Percentiles rank a stretch among this genome's conserved stretches.
phyloP scores from a whole-genome alignment of 2,797 vertebrate species.

The Austrolebias charrua region DNA sequence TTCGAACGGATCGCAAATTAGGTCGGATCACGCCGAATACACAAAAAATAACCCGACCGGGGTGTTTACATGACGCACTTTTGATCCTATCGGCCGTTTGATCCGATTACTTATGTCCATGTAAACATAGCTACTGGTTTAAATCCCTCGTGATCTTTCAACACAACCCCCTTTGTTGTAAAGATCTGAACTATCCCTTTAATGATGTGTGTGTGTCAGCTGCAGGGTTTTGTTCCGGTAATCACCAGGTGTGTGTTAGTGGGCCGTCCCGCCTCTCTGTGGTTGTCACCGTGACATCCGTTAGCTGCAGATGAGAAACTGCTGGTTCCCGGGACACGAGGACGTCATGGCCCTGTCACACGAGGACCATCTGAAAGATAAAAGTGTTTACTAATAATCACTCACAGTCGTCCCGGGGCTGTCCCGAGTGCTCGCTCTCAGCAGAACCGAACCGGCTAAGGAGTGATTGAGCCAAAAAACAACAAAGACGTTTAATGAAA shows the following conservation, averaged over 20 bases:
- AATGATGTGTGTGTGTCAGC: conserved; percentile 40
- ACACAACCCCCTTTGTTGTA: no score
- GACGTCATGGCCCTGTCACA: conserved; percentile 63
- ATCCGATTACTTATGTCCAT: no score
- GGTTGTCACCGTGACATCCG: conserved; percentile 83
- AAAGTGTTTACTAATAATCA: conserved; percentile 63
- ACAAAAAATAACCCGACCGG: no score
- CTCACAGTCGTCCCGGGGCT: conserved; percentile 47
- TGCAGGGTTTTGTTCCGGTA: conserved; percentile 72
- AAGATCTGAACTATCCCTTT: conserved; percentile 5
- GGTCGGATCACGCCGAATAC: no score
- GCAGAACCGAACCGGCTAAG: conserved; percentile 33
- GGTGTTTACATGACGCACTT: no score
- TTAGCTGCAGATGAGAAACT: conserved; percentile 83
- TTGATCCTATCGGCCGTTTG: no score
- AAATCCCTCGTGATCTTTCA: no score
- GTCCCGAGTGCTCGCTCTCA: conserved; percentile 61
- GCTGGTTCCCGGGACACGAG: conserved; percentile 65
- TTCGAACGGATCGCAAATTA: no score
- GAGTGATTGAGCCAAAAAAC: conserved; percentile 37
- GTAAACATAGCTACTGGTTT: no score
- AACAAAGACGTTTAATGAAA: conserved; percentile 35
- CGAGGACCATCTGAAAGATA: conserved; percentile 57
- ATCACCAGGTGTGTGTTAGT: conserved; percentile 75
- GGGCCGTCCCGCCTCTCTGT: conserved; percentile 83